phyloP scores from a whole-genome alignment of 2,113 vertebrate species.

The Paedocypris sp. region DNA sequence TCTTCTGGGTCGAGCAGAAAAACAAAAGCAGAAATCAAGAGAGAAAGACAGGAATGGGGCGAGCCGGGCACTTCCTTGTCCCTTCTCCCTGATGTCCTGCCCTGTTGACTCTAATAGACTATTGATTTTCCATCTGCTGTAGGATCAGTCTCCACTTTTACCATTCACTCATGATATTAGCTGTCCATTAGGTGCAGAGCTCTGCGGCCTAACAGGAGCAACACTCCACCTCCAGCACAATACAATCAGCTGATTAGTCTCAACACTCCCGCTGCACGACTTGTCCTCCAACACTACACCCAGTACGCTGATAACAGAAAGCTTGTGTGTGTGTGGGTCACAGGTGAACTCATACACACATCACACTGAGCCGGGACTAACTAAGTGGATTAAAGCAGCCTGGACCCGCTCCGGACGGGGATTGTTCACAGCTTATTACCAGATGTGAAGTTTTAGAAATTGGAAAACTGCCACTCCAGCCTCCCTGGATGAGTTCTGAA shows the following conservation, averaged over 20 bases:
- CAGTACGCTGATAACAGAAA: conserved; percentile 19
- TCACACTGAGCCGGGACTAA: neutral
- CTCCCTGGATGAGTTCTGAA: neutral
- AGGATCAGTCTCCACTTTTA: conserved; percentile 72
- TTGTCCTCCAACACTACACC: neutral
- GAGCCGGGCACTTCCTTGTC: conserved; percentile 7
- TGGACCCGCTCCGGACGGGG: neutral
- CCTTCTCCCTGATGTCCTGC: conserved; percentile 40
- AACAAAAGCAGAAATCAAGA: conserved; percentile 24
- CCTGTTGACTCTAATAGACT: conserved; percentile 81
- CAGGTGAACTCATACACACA: conserved; percentile 4
- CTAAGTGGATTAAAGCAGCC: conserved; percentile 1
- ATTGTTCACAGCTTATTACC: neutral
- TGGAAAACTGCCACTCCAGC: neutral
- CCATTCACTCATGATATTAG: conserved; percentile 83
- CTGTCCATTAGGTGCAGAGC: conserved; percentile 76
- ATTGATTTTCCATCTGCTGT: conserved; percentile 87
- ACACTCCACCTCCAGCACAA: conserved; percentile 8
- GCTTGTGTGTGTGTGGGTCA: conserved; percentile 1
- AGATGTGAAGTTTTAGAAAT: neutral
- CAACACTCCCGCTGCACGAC: neutral
- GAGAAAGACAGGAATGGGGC: neutral
- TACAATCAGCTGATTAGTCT: conserved; percentile 34
- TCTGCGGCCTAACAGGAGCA: conserved; percentile 48
- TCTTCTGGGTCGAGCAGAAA: conserved; percentile 43